These are phyloP conservation scores for Perca fluviatilis DNA, from an alignment of 2,113 vertebrate species.

Conservation along the genomic window DNA sequence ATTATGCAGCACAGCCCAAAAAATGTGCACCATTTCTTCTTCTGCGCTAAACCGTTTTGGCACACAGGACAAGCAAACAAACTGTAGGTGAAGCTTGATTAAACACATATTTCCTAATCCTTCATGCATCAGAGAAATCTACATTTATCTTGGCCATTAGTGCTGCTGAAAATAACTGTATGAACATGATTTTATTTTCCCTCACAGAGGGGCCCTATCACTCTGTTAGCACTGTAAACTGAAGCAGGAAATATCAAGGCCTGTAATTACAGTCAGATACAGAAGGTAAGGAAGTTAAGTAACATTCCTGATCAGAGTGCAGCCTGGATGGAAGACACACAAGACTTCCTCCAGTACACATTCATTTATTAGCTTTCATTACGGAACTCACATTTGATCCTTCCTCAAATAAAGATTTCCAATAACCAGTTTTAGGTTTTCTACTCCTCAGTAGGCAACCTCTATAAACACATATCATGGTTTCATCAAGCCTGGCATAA, in stretches of 20 bases:
- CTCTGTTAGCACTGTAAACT: constrained; percentile 58
- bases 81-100: constrained; percentile 47
- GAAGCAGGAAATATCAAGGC: constrained; percentile 69
- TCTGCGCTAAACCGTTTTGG: constrained; percentile 30
- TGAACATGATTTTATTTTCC: constrained; percentile 13
- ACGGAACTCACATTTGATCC: constrained; percentile 44
- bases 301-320: constrained; percentile 74
- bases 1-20: constrained; percentile 42
- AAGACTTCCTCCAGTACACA: constrained; percentile 57
- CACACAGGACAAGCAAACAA: constrained; percentile 50
- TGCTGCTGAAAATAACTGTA: constrained; percentile 37
- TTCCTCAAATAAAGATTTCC: constrained; percentile 48
- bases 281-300: constrained; percentile 72
- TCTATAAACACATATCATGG: constrained; percentile 41
- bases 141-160: constrained; percentile 60
- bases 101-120: constrained; percentile 49
- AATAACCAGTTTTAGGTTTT: constrained; percentile 10
- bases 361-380: constrained; percentile 76
- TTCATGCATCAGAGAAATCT: constrained; percentile 56
- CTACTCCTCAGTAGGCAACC: not conserved
- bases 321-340: constrained; percentile 50
- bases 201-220: constrained; percentile 40
- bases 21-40: constrained; percentile 38
- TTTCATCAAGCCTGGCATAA: constrained; percentile 32
- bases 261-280: constrained; percentile 77